A percentile compares a stretch with the other conserved stretches of the same genome.
Conservation (phyloP, 1,140 invertebrate genomes). For the Manduca sexta region DNA sequence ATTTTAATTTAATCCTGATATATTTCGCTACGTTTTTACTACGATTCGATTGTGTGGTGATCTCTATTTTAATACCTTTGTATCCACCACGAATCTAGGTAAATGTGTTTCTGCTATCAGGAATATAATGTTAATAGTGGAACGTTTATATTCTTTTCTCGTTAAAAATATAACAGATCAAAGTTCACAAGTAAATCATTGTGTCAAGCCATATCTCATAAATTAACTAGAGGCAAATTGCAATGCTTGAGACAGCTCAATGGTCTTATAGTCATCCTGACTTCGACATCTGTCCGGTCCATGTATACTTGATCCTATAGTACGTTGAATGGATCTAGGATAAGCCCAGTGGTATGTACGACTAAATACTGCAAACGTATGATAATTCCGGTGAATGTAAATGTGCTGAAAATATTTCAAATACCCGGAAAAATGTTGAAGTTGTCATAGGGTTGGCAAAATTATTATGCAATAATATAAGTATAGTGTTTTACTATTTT, state of each 20-base stretch:
- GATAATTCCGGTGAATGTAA: too few relatives aligned
- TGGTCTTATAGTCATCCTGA: constrained; percentile 28
- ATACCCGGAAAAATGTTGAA: too few relatives aligned
- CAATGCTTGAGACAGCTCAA: constrained; percentile 17
- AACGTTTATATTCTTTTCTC: too few relatives aligned
- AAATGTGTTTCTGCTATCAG: too few relatives aligned
- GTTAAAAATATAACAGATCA: too few relatives aligned
- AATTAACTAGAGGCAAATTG: constrained; percentile 17
- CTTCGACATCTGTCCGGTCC: constrained; percentile 33
- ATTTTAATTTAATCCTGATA: neutral
- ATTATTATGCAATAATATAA: too few relatives aligned
- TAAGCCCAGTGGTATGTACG: neutral
- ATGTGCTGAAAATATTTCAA: too few relatives aligned
- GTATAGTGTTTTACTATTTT: too few relatives aligned
- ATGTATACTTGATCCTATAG: constrained; percentile 25
- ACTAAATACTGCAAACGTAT: neutral
- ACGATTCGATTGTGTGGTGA: neutral
- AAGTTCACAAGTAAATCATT: too few relatives aligned
- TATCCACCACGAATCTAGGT: too few relatives aligned
- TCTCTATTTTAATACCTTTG: neutral
- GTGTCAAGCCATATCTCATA: neutral
- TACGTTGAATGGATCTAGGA: constrained; percentile 16
- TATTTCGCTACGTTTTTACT: neutral
- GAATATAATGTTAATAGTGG: too few relatives aligned
- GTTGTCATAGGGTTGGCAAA: too few relatives aligned